A percentile compares a stretch with the other conserved stretches of the same genome.
phyloP scores from a whole-genome alignment of 2,888 invertebrate species.

The Protophormia terraenovae region DNA sequence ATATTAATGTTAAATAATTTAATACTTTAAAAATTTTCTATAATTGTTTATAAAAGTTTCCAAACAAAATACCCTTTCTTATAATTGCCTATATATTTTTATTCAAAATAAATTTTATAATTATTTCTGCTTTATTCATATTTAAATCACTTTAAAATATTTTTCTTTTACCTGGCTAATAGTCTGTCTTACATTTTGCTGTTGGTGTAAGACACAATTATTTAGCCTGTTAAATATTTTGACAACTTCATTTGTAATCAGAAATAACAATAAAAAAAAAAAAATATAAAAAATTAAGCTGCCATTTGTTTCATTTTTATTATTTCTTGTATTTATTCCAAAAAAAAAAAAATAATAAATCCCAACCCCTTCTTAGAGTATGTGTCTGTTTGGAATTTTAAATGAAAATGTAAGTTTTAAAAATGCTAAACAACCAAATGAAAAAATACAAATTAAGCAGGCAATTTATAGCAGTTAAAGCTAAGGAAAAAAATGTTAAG shows the following conservation, averaged over 20 bases:
- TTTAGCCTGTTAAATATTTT: constrained; percentile 68
- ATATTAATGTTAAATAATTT: too few species aligned
- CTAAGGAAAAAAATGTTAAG: constrained; percentile 24
- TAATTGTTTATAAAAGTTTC: too few species aligned
- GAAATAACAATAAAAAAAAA: constrained; percentile 22
- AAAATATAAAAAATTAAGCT: constrained; percentile 44
- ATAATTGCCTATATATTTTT: too few species aligned
- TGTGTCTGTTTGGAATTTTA: constrained; percentile 50
- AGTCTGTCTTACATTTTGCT: not conserved
- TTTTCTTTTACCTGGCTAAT: not conserved
- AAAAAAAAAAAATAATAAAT: not conserved
- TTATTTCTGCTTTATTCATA: too few species aligned
- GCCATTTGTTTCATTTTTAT: constrained; percentile 43
- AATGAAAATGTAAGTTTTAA: constrained; percentile 54
- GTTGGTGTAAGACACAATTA: constrained; percentile 56
- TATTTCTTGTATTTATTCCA: constrained; percentile 24
- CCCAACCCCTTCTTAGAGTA: constrained; percentile 52
- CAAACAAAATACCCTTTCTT: too few species aligned
- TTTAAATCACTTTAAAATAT: not conserved
- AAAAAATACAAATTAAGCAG: constrained; percentile 32
- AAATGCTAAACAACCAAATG: constrained; percentile 27
- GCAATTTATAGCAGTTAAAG: constrained; percentile 42
- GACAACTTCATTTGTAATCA: constrained; percentile 68
- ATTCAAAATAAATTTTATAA: too few species aligned
- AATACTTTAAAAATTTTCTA: too few species aligned